Evolutionary conservation across 1,140 invertebrate species (phyloP), one percentile per base, ranked within the genome.

Genomic region (Adoxophyes honmai): DNA sequence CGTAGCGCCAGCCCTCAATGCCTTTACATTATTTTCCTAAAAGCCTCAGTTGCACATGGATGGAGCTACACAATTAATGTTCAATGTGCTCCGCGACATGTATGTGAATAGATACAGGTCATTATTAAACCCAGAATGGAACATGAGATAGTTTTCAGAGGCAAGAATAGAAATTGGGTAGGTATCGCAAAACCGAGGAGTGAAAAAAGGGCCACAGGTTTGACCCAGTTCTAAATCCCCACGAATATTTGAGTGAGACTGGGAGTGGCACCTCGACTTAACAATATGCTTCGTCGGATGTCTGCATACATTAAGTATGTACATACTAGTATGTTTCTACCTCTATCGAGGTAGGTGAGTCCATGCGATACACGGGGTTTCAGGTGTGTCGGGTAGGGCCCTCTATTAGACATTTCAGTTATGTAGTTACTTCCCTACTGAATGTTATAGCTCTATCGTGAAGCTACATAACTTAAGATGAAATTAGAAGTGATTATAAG

Each of bases 251-350:
- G 59, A 77, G 56, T 62, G 52, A 59, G 69, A 42, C 57, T 66
- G 73, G 78, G 78, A 75, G 76, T 81, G 78, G 78, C 76, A 70
- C 66, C 64, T 74, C 64, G 59, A 59, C 59, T 52, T 62, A 60
- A 67, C 60, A 61, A 66, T 58, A 57, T 48, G 57, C 55, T 51
- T 59, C 38, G 42, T 48, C 52, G 52, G 38, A 58, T 60, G n/a
- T 57, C 18, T 55, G 11, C 18, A 13, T 48, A 44, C 14, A n/a
- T 48, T 48, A 11, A 48, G 42, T 48, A 28, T 44, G n/a, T 28
- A 42, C 3, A 6, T 28, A 28, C 21, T 2, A 3, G 21, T 28
- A 28, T 3, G 2, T 28, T 28, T 6, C 6, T 28, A 28, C 21
- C 21, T 28, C 6, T 28, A 28, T 3, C 21, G n/a, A n/a, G n/a